Base-by-base conservation (phyloP, 1,140 invertebrate species). In the Zophobas atratus region DNA sequence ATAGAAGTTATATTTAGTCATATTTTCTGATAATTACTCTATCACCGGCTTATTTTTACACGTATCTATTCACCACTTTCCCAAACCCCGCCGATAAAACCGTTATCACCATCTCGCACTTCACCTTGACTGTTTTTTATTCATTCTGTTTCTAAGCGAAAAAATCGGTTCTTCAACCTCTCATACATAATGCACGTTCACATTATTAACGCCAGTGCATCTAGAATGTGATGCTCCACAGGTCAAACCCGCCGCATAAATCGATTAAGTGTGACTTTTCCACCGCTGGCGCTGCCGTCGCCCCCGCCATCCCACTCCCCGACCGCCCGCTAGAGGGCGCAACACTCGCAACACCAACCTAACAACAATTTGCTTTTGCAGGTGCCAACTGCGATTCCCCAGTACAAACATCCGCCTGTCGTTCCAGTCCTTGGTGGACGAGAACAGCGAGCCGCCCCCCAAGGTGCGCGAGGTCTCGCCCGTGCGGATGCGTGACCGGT, bases 391-490 rank as follows among this genome's bases (percentile, higher is more conserved):
- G 83, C 91, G 97, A 83, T 99, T 99, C 89, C 97, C 98, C 55
- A 98, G 97, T 87, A 99, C 97, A 87, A 98, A 96, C 86, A 98
- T 99, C 86, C 93, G 96, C 81, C 92, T 99, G 78, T 91, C 94
- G 85, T 99, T 99, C 88, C 95, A 98, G 88, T 98, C 96, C 49
- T 89, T 98, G 83, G 92, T 98, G 76, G 95, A 97, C 84, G 91
- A 92, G 80, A 87, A 89, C 46, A 80, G 80, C 55, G 86, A 86
- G 63, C 82, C 83, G 35, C 84, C 83, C 6, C 85, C 86, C 5
- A 81, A 84, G 51, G 78, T 84, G 8, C 79, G 82, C 6, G 83
- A 85, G 8, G 82, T 84, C 3, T 85, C 84, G 4, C 84, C 88
- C 85, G 83, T 86, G 83, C 77, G 88, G 84, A 63, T 86, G 77